Percentiles rank a stretch among this genome's conserved stretches.
phyloP scores from a whole-genome alignment of 2,113 vertebrate species.

The Hiodon tergisus region DNA sequence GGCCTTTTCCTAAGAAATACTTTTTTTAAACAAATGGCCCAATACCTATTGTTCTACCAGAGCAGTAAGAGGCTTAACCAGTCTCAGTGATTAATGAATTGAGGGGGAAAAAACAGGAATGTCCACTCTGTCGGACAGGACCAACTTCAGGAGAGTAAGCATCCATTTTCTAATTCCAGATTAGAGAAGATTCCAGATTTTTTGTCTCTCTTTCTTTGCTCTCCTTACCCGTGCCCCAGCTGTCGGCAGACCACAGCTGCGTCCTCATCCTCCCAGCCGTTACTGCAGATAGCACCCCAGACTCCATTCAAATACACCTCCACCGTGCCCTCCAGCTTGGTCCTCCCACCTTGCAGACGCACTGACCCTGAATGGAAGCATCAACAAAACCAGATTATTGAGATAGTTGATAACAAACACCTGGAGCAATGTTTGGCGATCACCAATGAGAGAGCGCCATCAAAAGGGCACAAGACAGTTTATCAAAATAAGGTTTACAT shows the following conservation, averaged over 20 bases:
- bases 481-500: too few relatives aligned
- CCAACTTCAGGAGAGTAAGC: not conserved
- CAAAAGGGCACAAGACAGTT: not conserved
- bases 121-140: not conserved
- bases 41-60: not conserved
- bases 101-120: not conserved
- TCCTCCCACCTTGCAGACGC: conserved; percentile 70
- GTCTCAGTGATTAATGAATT: not conserved
- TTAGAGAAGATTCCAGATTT: not conserved
- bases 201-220: too few relatives aligned
- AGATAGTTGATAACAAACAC: not conserved
- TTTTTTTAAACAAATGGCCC: not conserved
- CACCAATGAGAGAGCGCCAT: not conserved
- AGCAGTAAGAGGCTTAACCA: conserved; percentile 2
- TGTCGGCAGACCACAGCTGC: conserved; percentile 77
- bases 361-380: conserved; percentile 63
- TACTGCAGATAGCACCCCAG: conserved; percentile 76
- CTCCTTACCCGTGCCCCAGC: conserved; percentile 75
- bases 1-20: not conserved
- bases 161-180: conserved; percentile 13
- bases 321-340: conserved; percentile 75
- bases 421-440: not conserved
- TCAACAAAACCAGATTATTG: not conserved
- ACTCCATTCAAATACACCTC: conserved; percentile 73
- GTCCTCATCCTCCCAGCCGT: conserved; percentile 70